Base-by-base conservation (phyloP, 2,113 vertebrate genomes). In the Entomyzon cyanotis region DNA sequence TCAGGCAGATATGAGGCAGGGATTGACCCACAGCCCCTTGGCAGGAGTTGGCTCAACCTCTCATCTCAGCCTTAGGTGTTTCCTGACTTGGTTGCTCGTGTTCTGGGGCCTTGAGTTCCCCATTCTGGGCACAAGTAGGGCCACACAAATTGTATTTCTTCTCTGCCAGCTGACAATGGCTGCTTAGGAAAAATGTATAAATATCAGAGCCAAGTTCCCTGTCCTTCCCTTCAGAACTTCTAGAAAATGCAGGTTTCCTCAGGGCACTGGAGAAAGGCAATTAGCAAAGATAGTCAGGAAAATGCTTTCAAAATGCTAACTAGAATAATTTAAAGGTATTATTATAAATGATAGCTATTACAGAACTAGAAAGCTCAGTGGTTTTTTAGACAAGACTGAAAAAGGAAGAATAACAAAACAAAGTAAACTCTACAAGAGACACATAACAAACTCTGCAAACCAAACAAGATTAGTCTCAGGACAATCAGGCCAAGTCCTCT, bases 331-430 rank as follows among this genome's bases (percentile, higher is more conserved):
- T 78, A 59, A 55, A 87, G 68, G 30, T 70, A 70, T 81, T 84
- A 65, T 88, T 94, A 90, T 81, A 87, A 81, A 93, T 92, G 44
- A 82, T 68, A 49, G 59, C 58, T 73, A 90, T 95, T 85, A 73
- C 39, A 90, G 58, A 31, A n/a, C 58, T 58, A 60, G 44, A 64
- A 87, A 91, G 58, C 70, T 91, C 65, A 55, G 81, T 69, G 46
- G 5, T 65, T 93, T 87, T 94, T 69, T 71, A 65, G 28, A 53
- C 28, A 62, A 46, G 37, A 49, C 75, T 50, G 67, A 68, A 71
- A 93, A 96, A 30, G 55, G 42, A 83, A 81, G 30, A 87, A 46
- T 25, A 64, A 58, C 8, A 47, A 87, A 87, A 31, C 42, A 30
- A 75, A 92, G 56, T 6, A 59, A 65, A 37, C 15, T 79, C 76